Evolutionary conservation across 2,888 invertebrate species (phyloP), one percentile per base, ranked within the genome.

Genomic region (Machimus rusticus): DNA sequence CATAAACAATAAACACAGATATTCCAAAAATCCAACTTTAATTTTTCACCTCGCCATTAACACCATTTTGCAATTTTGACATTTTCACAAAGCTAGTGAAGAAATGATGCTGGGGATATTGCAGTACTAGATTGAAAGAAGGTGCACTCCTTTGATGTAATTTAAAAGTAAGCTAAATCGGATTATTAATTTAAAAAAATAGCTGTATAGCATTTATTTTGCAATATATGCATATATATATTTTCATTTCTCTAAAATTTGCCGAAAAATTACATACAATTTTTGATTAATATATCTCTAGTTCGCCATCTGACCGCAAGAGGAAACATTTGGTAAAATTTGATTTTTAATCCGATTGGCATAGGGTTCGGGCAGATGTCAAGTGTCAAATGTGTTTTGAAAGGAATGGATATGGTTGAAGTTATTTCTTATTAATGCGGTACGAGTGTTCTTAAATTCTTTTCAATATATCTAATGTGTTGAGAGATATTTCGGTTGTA

Each of bases 51-150:
- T 76, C 76, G 34, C 37, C 76, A 76, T 37, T 76, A 76, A 37
- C 76, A 76, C 76, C 76, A 76, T 76, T 76, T 76, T 76, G n/a
- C 19, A 76, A 34, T n/a, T 76, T 76, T 76, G 76, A 76, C 76
- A 76, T 66, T 66, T 66, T 28, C 66, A 66, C 66, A 66, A 66
- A 66, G 66, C 66, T 57, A 28, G 4, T 23, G 66, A 66, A 66
- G 51, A 19, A 66, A 66, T 28, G 12, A 66, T 19, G 66, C 23
- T 12, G 66, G 2, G 12, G 28, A 66, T n/a, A 23, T 5, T 28
- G 28, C 4, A 66, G 66, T 66, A 66, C 66, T 66, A 66, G 23
- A 66, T 66, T 19, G 6, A 16, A 16, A n/a, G 16, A 5, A 51
- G 4, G 1, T 51, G 51, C n/a, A 51, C 12, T 51, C 2, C n/a